Evolutionary conservation across 1,140 invertebrate species (phyloP), one percentile per base, ranked within the genome.

Genomic region (Drosophila kohkoa): DNA sequence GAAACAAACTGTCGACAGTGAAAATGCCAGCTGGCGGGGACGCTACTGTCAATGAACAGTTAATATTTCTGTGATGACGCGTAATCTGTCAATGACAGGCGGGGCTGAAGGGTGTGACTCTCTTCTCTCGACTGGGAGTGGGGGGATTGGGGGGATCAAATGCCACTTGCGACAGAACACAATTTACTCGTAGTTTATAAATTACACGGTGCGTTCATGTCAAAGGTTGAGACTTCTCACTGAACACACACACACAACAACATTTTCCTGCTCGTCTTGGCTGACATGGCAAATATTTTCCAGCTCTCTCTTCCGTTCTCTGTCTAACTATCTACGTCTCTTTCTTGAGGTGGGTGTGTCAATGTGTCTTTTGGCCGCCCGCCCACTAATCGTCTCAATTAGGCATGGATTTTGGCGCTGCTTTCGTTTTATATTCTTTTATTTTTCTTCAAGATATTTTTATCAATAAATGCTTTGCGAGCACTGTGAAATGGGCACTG

Each of bases 351-450:
- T 55, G 35, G 11, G 51, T 49, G 46, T 41, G 15, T 48, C 13
- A 28, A 13, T 54, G 15, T 35, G 28, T 68, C 15, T 43, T n/a
- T 68, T 62, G 28, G 32, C n/a, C 52, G 15, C 52, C 76, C 48
- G 52, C 71, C 68, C 64, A 78, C 75, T 89, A 88, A 85, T 88
- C 77, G 85, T 70, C 65, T 76, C 90, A 91, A 91, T 91, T 91
- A 91, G 82, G 70, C 77, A 85, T 76, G 86, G 89, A 87, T 83
- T 79, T 74, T 62, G 52, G 65, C 41, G 30, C 38, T 52, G 46
- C 55, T 63, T 28, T 65, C 41, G 16, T 60, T 65, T 59, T 45
- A 28, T 58, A 65, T 69, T 63, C 71, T 30, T 74, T 60, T 59
- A 16, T 66, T 69, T 69, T 64, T 60, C 71, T 70, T 57, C 66